Conservation (phyloP, 2,797 vertebrate species). For the Glossophaga mutica region DNA sequence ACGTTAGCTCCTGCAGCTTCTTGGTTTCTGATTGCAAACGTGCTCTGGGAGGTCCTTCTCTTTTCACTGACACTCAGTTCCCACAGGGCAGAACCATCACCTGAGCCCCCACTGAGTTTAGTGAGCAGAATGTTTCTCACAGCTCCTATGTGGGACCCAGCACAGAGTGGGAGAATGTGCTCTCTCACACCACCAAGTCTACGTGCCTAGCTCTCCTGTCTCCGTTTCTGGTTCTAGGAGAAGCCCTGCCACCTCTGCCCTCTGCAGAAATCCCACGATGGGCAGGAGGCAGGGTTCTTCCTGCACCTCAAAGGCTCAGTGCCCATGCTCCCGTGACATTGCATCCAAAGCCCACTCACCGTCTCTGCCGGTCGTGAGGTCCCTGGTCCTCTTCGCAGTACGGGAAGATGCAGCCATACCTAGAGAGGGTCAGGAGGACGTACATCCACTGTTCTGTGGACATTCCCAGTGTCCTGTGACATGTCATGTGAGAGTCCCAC, state of each 20-base stretch:
- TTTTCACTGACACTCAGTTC: too few species aligned
- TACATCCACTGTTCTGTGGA: too few species aligned
- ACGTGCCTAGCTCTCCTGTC: neutral
- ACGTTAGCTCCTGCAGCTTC: too few species aligned
- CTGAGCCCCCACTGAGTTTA: too few species aligned
- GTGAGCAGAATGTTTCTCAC: too few species aligned
- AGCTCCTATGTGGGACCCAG: too few species aligned
- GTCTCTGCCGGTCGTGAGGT: constrained; percentile 74
- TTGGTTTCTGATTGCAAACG: too few species aligned
- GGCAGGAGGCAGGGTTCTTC: too few species aligned
- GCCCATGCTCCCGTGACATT: neutral
- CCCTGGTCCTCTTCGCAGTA: rapidly evolving
- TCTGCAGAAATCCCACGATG: neutral
- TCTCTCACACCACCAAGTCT: rapidly evolving
- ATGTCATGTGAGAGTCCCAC: too few species aligned
- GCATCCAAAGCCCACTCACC: neutral
- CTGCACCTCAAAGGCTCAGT: neutral
- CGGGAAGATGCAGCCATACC: neutral
- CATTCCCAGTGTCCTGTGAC: too few species aligned
- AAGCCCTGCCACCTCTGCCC: neutral
- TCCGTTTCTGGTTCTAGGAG: neutral
- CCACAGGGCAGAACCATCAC: neutral
- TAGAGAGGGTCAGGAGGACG: neutral
- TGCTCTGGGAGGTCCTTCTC: neutral
- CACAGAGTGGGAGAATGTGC: too few species aligned